phyloP scores from a whole-genome alignment of 2,888 invertebrate genomes.

The Ischnura elegans region DNA sequence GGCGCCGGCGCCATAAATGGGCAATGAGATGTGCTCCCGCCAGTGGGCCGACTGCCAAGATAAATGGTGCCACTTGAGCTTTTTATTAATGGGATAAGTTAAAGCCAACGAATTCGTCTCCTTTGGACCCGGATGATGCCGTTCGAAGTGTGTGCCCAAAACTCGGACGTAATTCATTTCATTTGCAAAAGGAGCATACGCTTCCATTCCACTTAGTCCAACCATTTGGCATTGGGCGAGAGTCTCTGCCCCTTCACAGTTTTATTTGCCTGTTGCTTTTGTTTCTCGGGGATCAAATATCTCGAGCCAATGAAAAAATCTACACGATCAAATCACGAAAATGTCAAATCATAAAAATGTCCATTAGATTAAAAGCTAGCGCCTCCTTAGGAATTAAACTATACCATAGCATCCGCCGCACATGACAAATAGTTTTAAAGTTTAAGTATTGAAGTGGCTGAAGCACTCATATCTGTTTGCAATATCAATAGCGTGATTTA shows the following conservation, averaged over 20 bases:
- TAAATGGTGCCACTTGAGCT: neutral
- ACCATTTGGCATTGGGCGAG: neutral
- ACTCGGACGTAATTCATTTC: slow-evolving; percentile 22
- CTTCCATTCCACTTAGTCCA: neutral
- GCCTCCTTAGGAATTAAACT: too few species aligned
- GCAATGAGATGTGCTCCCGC: neutral
- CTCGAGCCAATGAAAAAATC: neutral
- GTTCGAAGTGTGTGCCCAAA: slow-evolving; percentile 3
- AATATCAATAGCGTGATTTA: too few species aligned
- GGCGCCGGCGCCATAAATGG: neutral
- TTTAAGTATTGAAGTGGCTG: too few species aligned
- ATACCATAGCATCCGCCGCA: too few species aligned
- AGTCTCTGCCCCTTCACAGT: neutral
- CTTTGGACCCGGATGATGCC: slow-evolving; percentile 32
- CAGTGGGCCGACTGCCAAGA: neutral
- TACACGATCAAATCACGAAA: neutral
- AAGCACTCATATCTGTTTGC: too few species aligned
- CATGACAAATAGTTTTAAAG: too few species aligned
- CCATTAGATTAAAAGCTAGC: neutral
- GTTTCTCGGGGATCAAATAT: neutral
- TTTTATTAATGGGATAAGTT: slow-evolving; percentile 35
- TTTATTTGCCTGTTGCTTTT: slow-evolving; percentile 18
- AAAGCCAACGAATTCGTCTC: slow-evolving; percentile 31
- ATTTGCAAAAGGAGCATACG: slow-evolving; percentile 26
- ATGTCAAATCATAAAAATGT: neutral